Percentiles rank a stretch among this genome's conserved stretches.
These are phyloP conservation scores for Dasyornis broadbenti DNA, from an alignment of 2,113 vertebrate genomes.

Conservation along the genomic window DNA sequence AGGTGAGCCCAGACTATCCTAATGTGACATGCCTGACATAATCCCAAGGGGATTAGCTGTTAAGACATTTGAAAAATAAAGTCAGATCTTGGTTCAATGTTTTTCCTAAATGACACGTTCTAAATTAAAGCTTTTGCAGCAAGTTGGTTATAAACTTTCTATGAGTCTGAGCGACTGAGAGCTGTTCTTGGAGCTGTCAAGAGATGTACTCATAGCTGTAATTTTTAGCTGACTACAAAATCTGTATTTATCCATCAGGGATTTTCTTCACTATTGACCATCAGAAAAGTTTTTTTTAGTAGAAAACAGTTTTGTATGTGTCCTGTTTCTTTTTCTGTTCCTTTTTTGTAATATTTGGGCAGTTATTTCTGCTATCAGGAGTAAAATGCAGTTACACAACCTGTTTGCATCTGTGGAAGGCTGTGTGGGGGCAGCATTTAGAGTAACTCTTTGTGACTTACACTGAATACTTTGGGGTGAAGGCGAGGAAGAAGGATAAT, in stretches of 20 bases:
- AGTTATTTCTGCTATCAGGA: neutral
- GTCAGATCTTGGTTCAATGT: neutral
- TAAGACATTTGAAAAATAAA: slow-evolving; percentile 23
- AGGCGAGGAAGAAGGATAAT: neutral
- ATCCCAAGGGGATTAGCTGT: slow-evolving; percentile 11
- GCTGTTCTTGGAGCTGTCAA: slow-evolving; percentile 2
- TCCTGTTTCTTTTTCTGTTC: neutral
- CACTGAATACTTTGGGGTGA: neutral
- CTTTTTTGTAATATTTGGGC: neutral
- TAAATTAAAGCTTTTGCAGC: neutral
- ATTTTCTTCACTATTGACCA: neutral
- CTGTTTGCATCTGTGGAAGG: neutral
- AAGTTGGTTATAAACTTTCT: slow-evolving; percentile 1
- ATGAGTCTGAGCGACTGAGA: neutral
- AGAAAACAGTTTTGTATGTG: neutral
- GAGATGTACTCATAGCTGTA: neutral
- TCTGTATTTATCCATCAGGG: neutral
- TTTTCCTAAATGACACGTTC: neutral
- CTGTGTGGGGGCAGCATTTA: neutral
- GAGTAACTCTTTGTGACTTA: neutral
- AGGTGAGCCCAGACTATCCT: slow-evolving; percentile 7
- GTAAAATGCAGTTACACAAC: neutral
- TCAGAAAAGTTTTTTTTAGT: neutral
- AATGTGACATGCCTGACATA: slow-evolving; percentile 12
- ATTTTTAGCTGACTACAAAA: neutral